A percentile compares a stretch with the other conserved stretches of the same genome.
phyloP scores from a whole-genome alignment of 2,797 vertebrate genomes.

The Orientallactaga sibirica region DNA sequence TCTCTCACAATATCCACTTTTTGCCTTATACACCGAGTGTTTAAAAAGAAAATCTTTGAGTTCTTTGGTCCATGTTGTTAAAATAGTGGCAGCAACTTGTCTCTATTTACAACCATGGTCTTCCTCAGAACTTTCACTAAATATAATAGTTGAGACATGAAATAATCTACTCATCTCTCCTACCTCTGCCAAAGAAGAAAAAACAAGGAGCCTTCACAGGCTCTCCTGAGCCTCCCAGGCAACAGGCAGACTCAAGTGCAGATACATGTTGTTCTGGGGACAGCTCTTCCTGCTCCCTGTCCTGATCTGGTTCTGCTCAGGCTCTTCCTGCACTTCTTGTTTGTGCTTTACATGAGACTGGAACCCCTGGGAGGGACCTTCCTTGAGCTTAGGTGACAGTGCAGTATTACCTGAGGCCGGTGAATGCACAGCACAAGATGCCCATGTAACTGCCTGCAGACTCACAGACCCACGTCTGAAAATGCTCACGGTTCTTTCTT shows the following conservation, averaged over 20 bases:
- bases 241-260: not conserved
- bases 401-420: slow-evolving; percentile 36
- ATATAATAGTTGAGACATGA: not conserved
- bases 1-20: not conserved
- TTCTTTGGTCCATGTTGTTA: not conserved
- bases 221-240: not conserved
- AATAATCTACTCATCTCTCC: not conserved
- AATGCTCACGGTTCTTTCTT: not conserved
- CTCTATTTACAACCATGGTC: not conserved
- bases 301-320: not conserved
- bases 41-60: not conserved
- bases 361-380: not conserved
- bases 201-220: not conserved
- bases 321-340: not conserved
- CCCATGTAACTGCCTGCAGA: slow-evolving; percentile 1
- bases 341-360: slow-evolving; percentile 29
- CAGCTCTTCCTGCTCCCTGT: not conserved
- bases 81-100: not conserved
- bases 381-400: slow-evolving; percentile 36
- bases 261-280: not conserved
- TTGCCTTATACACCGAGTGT: no score
- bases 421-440: not conserved
- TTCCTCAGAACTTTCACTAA: not conserved
- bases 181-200: not conserved
- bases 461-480: not conserved